Percentiles rank a stretch among this genome's conserved stretches.
Conservation (phyloP, 2,888 invertebrate species). For the Xanthorhoe designata region DNA sequence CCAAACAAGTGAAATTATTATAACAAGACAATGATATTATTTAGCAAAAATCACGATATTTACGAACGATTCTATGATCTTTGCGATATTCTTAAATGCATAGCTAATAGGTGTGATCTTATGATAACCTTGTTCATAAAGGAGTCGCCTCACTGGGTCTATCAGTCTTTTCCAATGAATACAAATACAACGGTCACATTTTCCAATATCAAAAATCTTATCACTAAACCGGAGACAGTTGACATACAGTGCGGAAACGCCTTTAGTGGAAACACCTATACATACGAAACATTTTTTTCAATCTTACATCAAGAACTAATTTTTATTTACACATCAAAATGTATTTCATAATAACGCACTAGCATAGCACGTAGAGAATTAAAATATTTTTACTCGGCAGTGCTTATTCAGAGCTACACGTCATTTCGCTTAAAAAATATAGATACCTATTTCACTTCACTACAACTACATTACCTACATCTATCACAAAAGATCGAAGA, state of each 20-base stretch:
- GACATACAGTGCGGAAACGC: conserved; percentile 33
- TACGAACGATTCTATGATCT: conserved; percentile 10
- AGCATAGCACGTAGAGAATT: conserved; percentile 10
- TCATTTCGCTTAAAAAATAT: conserved; percentile 12
- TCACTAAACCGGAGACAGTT: conserved; percentile 39
- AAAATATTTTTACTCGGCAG: conserved; percentile 22
- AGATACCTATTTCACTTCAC: background rate
- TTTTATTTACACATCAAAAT: conserved; percentile 31
- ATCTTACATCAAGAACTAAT: conserved; percentile 4
- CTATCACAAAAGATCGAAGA: conserved; percentile 19
- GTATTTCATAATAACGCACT: conserved; percentile 18
- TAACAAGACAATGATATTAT: conserved; percentile 13
- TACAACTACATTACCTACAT: conserved; percentile 15
- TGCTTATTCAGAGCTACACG: conserved; percentile 31
- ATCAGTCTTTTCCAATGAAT: conserved; percentile 35
- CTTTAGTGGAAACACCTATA: conserved; percentile 23
- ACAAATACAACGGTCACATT: conserved; percentile 17
- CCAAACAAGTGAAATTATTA: background rate
- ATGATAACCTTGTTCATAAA: conserved; percentile 25
- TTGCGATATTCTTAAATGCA: conserved; percentile 36
- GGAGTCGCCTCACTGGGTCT: conserved; percentile 35
- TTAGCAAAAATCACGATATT: conserved; percentile 14
- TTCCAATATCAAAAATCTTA: conserved; percentile 37
- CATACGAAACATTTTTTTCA: background rate
- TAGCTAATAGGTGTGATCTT: conserved; percentile 15